Conservation (phyloP, 2,113 vertebrate genomes). For the Crotalus helleri region DNA sequence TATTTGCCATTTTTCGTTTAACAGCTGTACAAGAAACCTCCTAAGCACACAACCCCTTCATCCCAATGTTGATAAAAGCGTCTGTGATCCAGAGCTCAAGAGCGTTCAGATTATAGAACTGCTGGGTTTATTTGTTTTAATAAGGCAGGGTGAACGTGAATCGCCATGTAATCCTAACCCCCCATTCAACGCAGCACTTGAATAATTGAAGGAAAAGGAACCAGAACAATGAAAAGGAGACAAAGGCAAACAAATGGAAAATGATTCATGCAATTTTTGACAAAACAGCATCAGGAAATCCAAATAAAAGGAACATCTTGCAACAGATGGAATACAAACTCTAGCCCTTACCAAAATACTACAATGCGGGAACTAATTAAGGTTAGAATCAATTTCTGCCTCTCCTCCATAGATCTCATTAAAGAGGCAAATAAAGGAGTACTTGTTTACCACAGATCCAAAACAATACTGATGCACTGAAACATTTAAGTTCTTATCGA, state of each 20-base stretch:
- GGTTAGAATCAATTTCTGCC: slow-evolving; percentile 59
- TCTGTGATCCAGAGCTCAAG: slow-evolving; percentile 64
- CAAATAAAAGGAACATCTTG: slow-evolving; percentile 75
- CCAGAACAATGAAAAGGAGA: slow-evolving; percentile 64
- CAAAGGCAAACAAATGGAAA: slow-evolving; percentile 66
- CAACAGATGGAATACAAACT: slow-evolving; percentile 73
- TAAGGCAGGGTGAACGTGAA: slow-evolving; percentile 66
- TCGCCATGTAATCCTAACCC: slow-evolving; percentile 69
- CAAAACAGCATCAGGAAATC: slow-evolving; percentile 73
- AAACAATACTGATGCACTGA: slow-evolving; percentile 28
- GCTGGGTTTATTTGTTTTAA: slow-evolving; percentile 71
- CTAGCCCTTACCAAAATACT: slow-evolving; percentile 60
- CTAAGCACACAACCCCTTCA: slow-evolving; percentile 66
- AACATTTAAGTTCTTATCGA: slow-evolving; percentile 32
- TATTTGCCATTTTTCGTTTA: slow-evolving; percentile 74
- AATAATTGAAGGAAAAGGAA: slow-evolving; percentile 78
- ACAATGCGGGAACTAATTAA: slow-evolving; percentile 72
- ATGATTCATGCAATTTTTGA: slow-evolving; percentile 71
- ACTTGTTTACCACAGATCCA: slow-evolving; percentile 36
- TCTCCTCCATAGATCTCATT: slow-evolving; percentile 60
- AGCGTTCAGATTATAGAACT: slow-evolving; percentile 53
- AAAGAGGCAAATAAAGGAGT: slow-evolving; percentile 38
- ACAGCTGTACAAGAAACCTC: slow-evolving; percentile 67
- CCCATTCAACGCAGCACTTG: slow-evolving; percentile 72
- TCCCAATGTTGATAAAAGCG: slow-evolving; percentile 76